phyloP scores from a whole-genome alignment of 2,888 invertebrate genomes.

The Xestia xanthographa region DNA sequence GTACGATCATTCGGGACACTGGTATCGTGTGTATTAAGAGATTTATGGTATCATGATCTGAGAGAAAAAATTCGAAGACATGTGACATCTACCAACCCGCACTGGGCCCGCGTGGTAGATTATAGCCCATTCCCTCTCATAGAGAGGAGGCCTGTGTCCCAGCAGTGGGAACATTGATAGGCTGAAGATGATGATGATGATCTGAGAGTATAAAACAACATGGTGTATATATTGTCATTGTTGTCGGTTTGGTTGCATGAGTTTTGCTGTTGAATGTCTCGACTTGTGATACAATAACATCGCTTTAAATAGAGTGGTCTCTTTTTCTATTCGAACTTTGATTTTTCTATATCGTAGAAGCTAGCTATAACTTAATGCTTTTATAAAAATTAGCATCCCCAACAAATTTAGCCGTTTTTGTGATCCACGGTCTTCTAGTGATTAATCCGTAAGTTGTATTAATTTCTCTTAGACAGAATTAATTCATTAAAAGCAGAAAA shows the following conservation, averaged over 20 bases:
- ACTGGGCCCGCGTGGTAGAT: too few relatives aligned
- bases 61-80: too few relatives aligned
- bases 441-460: neutral
- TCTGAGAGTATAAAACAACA: constrained; percentile 11
- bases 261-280: neutral
- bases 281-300: neutral
- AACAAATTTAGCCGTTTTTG: neutral
- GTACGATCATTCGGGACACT: constrained; percentile 24
- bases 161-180: too few relatives aligned
- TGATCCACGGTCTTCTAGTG: neutral
- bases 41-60: constrained; percentile 35
- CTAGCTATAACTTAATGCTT: neutral
- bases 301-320: too few relatives aligned
- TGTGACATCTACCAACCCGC: too few relatives aligned
- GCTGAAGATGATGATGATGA: too few relatives aligned
- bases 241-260: neutral
- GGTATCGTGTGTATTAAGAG: constrained; percentile 36
- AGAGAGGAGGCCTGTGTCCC: too few relatives aligned
- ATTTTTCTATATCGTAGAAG: too few relatives aligned
- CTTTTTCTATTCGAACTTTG: neutral
- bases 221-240: neutral
- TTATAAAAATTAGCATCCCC: neutral
- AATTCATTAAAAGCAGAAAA: neutral
- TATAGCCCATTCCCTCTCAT: too few relatives aligned
- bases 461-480: neutral